Base-by-base conservation (phyloP, 2,888 invertebrate species). In the Volucella zonaria region DNA sequence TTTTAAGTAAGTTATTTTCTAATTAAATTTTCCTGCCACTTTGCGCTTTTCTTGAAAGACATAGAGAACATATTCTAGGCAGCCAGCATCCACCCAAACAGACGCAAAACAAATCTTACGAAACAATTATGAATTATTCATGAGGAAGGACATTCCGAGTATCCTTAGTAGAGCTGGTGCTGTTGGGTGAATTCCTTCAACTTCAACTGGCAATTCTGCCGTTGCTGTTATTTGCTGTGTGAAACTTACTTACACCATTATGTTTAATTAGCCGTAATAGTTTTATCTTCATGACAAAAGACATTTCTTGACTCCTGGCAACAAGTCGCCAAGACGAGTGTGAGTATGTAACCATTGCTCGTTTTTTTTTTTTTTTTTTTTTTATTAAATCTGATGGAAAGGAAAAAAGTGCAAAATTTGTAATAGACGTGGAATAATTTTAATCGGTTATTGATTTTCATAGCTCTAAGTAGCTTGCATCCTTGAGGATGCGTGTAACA, bases 81-180 rank as follows among this genome's bases (percentile, higher is more conserved):
- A 31, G 31, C 31, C 31, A 31, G 6, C 42, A 31, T 49, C 49
- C 15, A 18, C 38, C 10, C 18, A 23, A 58, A 8, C 45, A 18
- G n/a, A 23, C 38, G 31, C 61, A 42, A 51, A 31, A 12, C 15
- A 52, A 70, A 54, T 70, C 52, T 71, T 38, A 3, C n/a, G 54
- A n/a, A 76, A 78, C 64, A 58, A 66, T 66, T 67, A 82, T 76
- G 77, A 82, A 77, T 82, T 68, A 82, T 82, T 82, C 82, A 77
- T 82, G 77, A 77, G 61, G 38, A 15, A 67, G 66, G 73, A 59
- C 66, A 79, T 51, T 71, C 15, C 31, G 6, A 31, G 31, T 31
- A 31, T 31, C 49, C 52, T 23, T 43, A 18, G 61, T 43, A 18
- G 61, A 8, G 23, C 43, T 38, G 12, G 40, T 49, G 23, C 14